These are phyloP conservation scores for Rhopalosiphum padi DNA, from an alignment of 1,140 invertebrate genomes.

Conservation along the genomic window DNA sequence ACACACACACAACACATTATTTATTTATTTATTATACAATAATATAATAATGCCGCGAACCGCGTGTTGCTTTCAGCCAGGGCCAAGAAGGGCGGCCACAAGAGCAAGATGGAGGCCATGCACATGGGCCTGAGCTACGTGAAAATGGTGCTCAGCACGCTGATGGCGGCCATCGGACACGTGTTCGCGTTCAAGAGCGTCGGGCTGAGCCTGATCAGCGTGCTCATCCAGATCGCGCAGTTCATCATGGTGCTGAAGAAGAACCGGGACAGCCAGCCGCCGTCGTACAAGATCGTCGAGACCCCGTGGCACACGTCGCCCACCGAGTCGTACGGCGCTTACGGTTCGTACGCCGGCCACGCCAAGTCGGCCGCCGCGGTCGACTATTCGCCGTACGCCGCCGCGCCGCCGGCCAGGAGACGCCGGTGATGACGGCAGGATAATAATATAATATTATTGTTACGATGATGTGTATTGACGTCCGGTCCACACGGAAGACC, in stretches of 20 bases:
- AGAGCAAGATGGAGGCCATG: conserved; percentile 26
- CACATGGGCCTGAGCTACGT: conserved; percentile 39
- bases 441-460: no score
- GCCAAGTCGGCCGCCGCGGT: background rate
- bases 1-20: no score
- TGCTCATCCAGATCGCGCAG: conserved; percentile 39
- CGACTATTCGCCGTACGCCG: background rate
- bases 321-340: background rate
- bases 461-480: no score
- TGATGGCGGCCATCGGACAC: conserved; percentile 4
- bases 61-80: background rate
- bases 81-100: background rate
- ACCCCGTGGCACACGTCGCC: conserved; percentile 33
- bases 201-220: conserved; percentile 9
- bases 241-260: conserved; percentile 46
- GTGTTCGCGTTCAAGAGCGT: conserved; percentile 30
- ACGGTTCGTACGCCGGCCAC: background rate
- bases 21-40: no score
- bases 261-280: background rate
- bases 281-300: conserved; percentile 28
- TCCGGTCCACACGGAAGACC: background rate
- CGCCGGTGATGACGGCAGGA: background rate
- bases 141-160: conserved; percentile 12
- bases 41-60: background rate
- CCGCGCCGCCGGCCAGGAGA: background rate